Conservation (phyloP, 2,888 invertebrate species). For the Argyresthia albistria region DNA sequence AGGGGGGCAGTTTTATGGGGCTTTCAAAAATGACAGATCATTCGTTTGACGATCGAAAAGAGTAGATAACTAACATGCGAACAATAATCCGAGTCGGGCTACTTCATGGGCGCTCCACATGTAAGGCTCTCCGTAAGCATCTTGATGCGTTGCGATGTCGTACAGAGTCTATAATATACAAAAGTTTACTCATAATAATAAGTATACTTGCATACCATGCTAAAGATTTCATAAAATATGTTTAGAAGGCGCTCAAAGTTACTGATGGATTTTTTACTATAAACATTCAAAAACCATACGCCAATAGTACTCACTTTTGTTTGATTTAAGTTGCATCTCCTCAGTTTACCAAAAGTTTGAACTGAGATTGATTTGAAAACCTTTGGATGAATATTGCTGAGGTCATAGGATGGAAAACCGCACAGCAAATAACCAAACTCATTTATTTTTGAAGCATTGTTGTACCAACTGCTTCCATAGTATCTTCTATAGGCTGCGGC, state of each 20-base stretch:
- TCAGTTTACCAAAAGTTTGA: conserved; percentile 37
- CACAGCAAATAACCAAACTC: conserved; percentile 52
- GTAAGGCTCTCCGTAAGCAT: conserved; percentile 50
- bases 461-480: conserved; percentile 42
- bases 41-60: too few species aligned
- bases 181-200: not conserved
- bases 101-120: conserved; percentile 58
- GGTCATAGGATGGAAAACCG: conserved; percentile 45
- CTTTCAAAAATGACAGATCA: too few species aligned
- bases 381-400: conserved; percentile 36
- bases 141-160: conserved; percentile 37
- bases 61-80: conserved; percentile 22
- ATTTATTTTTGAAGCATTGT: conserved; percentile 39
- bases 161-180: conserved; percentile 45
- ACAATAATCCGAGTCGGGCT: conserved; percentile 31
- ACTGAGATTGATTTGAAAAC: conserved; percentile 37
- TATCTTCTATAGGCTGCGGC: conserved; percentile 51
- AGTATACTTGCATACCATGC: too few species aligned
- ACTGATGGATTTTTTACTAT: not conserved
- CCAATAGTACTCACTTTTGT: conserved; percentile 27
- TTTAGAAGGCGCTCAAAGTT: not conserved
- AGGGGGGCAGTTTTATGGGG: too few species aligned
- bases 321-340: conserved; percentile 39
- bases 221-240: not conserved
- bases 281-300: not conserved